Percentiles rank a stretch among this genome's conserved stretches.
Conservation (phyloP, 2,113 vertebrate genomes). For the Vidua macroura region DNA sequence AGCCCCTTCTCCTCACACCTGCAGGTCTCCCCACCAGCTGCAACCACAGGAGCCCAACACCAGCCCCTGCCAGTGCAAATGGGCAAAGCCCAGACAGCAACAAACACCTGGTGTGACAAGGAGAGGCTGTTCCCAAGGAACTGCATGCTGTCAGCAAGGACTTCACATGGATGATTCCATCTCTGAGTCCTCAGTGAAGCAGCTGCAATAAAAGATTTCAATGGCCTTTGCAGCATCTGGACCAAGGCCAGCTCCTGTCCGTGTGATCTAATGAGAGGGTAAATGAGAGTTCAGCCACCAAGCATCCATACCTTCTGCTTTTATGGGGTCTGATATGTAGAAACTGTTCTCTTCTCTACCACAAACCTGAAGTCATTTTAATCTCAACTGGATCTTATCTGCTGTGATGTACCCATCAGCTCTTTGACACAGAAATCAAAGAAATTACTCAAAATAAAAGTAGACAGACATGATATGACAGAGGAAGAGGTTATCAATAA, state of each 20-base stretch:
- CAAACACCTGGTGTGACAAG: background rate
- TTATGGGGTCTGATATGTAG: background rate
- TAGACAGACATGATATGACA: background rate
- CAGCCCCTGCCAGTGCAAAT: background rate
- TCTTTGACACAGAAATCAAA: conserved; percentile 57
- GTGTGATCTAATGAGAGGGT: background rate
- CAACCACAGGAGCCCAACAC: background rate
- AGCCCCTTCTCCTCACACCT: fast-evolving
- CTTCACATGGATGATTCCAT: background rate
- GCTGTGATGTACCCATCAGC: background rate
- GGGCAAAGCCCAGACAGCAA: background rate
- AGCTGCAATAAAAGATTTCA: background rate
- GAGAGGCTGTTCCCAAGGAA: background rate
- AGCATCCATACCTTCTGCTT: background rate
- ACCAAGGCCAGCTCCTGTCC: background rate
- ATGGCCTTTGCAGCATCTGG: background rate
- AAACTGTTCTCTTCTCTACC: conserved; percentile 40
- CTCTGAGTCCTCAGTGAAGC: background rate
- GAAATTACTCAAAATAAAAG: background rate
- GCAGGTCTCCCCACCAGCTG: fast-evolving
- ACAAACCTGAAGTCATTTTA: conserved; percentile 56
- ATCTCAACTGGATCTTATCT: conserved; percentile 51
- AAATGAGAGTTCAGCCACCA: conserved; percentile 20
- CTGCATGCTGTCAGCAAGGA: fast-evolving
- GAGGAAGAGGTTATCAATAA: background rate